Evolutionary conservation across 2,888 invertebrate genomes (phyloP).

Genomic region (Pyrocoelia pectoralis): DNA sequence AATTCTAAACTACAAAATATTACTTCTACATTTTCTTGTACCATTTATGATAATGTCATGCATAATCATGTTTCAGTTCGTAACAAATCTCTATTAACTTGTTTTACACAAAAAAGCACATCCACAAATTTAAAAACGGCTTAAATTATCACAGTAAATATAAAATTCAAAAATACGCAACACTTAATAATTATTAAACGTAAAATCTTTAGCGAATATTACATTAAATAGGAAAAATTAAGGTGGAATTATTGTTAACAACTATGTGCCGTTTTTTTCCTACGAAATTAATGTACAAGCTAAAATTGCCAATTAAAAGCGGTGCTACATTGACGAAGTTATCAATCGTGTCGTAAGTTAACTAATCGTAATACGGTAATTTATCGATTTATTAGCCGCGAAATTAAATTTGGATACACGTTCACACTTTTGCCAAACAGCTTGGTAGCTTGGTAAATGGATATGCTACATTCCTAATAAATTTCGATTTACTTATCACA

Average conservation of each 20-base stretch:
- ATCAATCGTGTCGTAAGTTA: too few relatives aligned
- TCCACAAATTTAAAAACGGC: background rate
- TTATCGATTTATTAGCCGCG: too few relatives aligned
- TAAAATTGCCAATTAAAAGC: too few relatives aligned
- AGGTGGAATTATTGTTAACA: background rate
- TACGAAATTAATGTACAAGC: too few relatives aligned
- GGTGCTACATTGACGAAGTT: too few relatives aligned
- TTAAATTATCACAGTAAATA: conserved; percentile 12
- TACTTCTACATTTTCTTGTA: conserved; percentile 20
- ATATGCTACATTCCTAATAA: background rate
- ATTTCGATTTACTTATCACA: conserved; percentile 1
- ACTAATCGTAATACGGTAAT: too few relatives aligned
- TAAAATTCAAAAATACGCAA: background rate
- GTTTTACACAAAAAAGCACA: conserved; percentile 1
- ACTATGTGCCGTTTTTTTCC: background rate
- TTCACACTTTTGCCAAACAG: background rate
- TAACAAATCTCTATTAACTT: background rate
- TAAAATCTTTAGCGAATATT: background rate
- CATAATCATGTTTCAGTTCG: background rate
- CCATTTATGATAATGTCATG: conserved; percentile 24
- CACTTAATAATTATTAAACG: background rate
- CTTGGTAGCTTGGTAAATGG: background rate
- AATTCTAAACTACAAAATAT: conserved; percentile 24
- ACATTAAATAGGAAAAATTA: background rate
- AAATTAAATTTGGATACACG: too few relatives aligned